Base-by-base conservation (phyloP, 1,140 invertebrate genomes). In the Ptiloglossa arizonensis region DNA sequence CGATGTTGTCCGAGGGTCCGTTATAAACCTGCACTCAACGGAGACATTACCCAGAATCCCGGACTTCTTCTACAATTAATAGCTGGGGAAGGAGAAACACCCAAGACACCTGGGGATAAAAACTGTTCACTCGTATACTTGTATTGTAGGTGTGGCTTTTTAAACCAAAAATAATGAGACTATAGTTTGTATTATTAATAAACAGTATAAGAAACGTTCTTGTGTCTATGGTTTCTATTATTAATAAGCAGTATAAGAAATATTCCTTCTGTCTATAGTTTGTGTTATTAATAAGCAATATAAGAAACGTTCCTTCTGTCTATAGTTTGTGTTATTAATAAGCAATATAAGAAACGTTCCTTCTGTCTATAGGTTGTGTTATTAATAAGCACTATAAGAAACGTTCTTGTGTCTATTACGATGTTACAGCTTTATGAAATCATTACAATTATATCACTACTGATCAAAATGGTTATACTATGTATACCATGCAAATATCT, bases 11-110 rank as follows among this genome's bases (percentile, higher is more conserved):
- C 57, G 35, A 70, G 27, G 29, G 57, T 54, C 59, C 19, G 46
- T 41, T 63, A 29, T 35, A 73, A 64, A 73, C 46, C 24, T 41
- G 24, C 32, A 17, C 32, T 64, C 17, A 38, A 38, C 32, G 15
- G 0, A 52, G 35, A 15, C 32, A 29, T 38, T 63, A 52, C 5
- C 32, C 5, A 27, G 29, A 50, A 38, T 38, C 22, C 32, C 17
- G 32, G 22, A 3, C 22, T 38, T 29, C 22, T 38, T 72, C 41
- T n/a, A 32, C 22, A 72, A 72, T 72, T 52, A 63, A 63, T 63
- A 38, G 44, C 59, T 15, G 9, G 15, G 44, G 62, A 9, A 24
- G 32, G 59, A 44, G 24, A 44, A 63, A 46, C 17, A 27, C 60
- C 41, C 13, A 19, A 2, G n/a, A 1, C 22, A 27, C 17, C 17